phyloP scores from a whole-genome alignment of 1,140 invertebrate species.

The Scaptomyza montana region DNA sequence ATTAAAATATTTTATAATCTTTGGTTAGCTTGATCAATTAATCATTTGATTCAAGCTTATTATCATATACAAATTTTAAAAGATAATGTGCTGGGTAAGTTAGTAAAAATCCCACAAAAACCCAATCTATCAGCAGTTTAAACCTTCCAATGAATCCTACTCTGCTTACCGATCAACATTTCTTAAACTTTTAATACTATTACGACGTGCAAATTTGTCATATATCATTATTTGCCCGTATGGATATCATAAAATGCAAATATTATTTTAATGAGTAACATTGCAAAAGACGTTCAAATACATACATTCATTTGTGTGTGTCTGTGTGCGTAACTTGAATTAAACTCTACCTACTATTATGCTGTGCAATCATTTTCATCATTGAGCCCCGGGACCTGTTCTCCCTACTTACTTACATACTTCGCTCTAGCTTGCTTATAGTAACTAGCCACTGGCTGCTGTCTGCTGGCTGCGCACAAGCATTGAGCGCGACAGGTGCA shows the following conservation, averaged over 20 bases:
- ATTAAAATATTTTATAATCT: too few species aligned
- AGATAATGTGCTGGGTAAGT: too few species aligned
- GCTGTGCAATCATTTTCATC: not conserved
- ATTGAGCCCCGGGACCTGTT: slow-evolving; percentile 21
- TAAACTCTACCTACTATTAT: not conserved
- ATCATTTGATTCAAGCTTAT: too few species aligned
- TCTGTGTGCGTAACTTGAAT: not conserved
- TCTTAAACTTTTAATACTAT: too few species aligned
- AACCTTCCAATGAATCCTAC: too few species aligned
- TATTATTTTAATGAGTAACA: not conserved
- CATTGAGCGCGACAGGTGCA: slow-evolving; percentile 71
- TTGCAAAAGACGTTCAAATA: not conserved
- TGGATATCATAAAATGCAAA: not conserved
- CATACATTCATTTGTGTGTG: not conserved
- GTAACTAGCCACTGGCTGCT: slow-evolving; percentile 9
- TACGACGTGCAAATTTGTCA: too few species aligned
- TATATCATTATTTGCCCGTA: too few species aligned
- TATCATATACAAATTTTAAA: too few species aligned
- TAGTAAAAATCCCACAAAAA: too few species aligned
- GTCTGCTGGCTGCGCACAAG: slow-evolving; percentile 34
- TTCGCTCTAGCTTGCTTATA: not conserved
- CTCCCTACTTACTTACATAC: not conserved
- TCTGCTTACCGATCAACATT: too few species aligned
- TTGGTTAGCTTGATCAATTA: too few species aligned
- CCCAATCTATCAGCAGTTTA: too few species aligned